These are phyloP conservation scores for Dichetophora obliterata DNA, from an alignment of 2,888 invertebrate genomes.

Conservation along the genomic window DNA sequence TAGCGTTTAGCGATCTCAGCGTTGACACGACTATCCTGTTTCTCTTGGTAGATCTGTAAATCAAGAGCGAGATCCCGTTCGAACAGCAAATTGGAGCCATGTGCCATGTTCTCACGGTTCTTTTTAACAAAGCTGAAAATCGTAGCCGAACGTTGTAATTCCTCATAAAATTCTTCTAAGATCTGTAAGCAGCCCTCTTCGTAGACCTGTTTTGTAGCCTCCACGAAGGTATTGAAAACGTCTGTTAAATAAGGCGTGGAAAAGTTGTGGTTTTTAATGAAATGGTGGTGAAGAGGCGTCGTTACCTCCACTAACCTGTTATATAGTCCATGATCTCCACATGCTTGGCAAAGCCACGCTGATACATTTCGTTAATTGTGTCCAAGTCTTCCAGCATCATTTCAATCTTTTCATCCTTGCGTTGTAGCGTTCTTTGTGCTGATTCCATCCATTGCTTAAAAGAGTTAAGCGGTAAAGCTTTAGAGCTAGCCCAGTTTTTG, in stretches of 20 bases:
- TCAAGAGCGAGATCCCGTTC: conserved; percentile 55
- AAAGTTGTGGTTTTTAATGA: background rate
- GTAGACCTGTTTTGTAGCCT: conserved; percentile 53
- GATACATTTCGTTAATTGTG: conserved; percentile 59
- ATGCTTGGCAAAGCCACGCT: conserved; percentile 54
- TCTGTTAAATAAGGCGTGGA: conserved; percentile 41
- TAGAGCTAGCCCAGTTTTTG: background rate
- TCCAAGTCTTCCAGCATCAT: conserved; percentile 56
- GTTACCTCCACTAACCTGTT: conserved; percentile 47
- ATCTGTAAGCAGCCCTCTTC: conserved; percentile 57
- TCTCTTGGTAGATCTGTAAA: conserved; percentile 56
- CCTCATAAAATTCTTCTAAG: conserved; percentile 58
- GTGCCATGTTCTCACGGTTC: conserved; percentile 61
- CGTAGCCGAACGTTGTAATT: conserved; percentile 50
- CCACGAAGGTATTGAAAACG: conserved; percentile 52
- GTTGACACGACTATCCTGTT: conserved; percentile 57
- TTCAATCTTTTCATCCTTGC: conserved; percentile 60
- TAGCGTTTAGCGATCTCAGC: conserved; percentile 60
- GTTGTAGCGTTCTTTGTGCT: conserved; percentile 49
- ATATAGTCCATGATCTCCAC: conserved; percentile 61
- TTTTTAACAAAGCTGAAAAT: conserved; percentile 50
- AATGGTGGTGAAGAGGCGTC: background rate
- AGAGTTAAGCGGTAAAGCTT: background rate
- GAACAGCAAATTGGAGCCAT: conserved; percentile 56
- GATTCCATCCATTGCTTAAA: conserved; percentile 35